Percentiles rank a stretch among this genome's conserved stretches.
Conservation (phyloP, 2,888 invertebrate species). For the Bellardia pandia region DNA sequence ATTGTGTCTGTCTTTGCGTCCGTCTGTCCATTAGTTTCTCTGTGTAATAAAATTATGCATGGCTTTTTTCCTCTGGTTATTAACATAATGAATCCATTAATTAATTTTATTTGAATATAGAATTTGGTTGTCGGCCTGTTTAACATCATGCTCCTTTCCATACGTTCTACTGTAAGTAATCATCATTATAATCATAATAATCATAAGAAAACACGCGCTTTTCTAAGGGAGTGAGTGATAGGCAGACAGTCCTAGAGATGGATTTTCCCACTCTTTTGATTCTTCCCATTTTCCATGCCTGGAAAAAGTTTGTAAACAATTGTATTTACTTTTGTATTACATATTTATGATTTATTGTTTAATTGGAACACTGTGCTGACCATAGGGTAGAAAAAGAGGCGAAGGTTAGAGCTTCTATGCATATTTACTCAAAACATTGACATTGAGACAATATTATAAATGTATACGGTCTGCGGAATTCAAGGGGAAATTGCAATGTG, state of each 20-base stretch:
- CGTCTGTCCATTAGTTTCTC: constrained; percentile 26
- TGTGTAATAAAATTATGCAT: constrained; percentile 66
- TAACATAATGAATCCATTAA: constrained; percentile 73
- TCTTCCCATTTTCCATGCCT: background rate
- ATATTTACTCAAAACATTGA: background rate
- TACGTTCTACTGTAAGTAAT: background rate
- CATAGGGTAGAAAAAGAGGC: no score
- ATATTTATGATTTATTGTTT: constrained; percentile 67
- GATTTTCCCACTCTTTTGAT: background rate
- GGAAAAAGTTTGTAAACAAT: constrained; percentile 51
- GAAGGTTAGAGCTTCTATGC: no score
- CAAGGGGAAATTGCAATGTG: constrained; percentile 58
- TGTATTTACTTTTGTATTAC: constrained; percentile 43
- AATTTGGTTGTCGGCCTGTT: constrained; percentile 27
- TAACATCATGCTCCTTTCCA: constrained; percentile 5
- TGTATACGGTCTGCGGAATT: background rate
- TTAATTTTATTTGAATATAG: constrained; percentile 70
- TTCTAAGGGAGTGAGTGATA: constrained; percentile 65
- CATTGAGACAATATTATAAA: background rate
- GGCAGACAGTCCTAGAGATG: background rate
- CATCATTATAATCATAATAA: constrained; percentile 13
- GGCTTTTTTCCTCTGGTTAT: constrained; percentile 62
- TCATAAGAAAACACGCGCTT: constrained; percentile 45
- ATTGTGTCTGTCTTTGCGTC: background rate
- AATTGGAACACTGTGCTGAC: constrained; percentile 50